Percentiles rank a stretch among this genome's conserved stretches.
Conservation (phyloP, 2,113 vertebrate species). For the Oncorhynchus clarkii region DNA sequence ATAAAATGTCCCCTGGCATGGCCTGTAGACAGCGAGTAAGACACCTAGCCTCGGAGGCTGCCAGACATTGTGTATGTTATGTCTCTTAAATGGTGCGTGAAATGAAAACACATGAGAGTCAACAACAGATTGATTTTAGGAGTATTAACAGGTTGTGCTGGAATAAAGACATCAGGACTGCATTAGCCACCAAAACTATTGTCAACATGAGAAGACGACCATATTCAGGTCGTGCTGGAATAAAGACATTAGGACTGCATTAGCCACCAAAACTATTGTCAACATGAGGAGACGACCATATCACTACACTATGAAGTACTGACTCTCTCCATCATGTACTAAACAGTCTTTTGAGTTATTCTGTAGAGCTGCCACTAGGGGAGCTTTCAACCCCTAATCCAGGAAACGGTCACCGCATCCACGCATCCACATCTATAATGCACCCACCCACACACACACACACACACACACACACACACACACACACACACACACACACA, state of each 20-base stretch:
- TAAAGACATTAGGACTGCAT: neutral
- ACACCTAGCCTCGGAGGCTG: neutral
- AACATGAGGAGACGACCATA: neutral
- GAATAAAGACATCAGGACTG: neutral
- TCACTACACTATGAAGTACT: neutral
- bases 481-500: too few relatives aligned
- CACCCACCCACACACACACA: too few relatives aligned
- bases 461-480: too few relatives aligned
- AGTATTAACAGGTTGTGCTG: neutral
- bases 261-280: neutral
- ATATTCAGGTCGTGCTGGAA: neutral
- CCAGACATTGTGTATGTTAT: neutral
- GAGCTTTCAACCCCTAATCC: slow-evolving; percentile 65
- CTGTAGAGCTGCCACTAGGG: slow-evolving; percentile 72
- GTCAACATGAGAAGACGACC: neutral
- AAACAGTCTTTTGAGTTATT: slow-evolving; percentile 57
- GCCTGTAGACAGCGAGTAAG: neutral
- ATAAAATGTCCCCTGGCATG: neutral
- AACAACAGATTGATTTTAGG: neutral
- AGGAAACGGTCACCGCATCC: slow-evolving; percentile 30
- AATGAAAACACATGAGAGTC: neutral
- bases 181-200: neutral
- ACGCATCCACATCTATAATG: too few relatives aligned
- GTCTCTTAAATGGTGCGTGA: slow-evolving; percentile 1
- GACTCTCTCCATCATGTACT: neutral